Evolutionary conservation across 2,888 invertebrate genomes (phyloP).

Genomic region (Plebejus anna): DNA sequence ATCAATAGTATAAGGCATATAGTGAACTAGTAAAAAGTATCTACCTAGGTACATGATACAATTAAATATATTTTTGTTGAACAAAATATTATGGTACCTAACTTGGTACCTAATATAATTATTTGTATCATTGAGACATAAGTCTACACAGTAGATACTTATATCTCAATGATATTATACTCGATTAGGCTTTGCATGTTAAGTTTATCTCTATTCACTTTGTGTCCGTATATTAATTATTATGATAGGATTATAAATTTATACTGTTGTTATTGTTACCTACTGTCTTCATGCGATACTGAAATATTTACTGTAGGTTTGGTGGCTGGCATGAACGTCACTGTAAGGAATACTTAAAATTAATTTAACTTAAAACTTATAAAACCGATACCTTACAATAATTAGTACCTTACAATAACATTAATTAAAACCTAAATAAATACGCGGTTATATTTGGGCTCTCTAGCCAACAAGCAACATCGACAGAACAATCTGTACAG

Average conservation of each 20-base stretch:
- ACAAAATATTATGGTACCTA: no score
- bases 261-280: no score
- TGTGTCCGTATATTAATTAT: no score
- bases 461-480: conserved; percentile 46
- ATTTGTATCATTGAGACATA: no score
- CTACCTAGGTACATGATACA: background rate
- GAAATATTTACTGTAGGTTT: background rate
- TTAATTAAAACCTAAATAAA: background rate
- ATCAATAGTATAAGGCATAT: conserved; percentile 53
- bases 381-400: background rate
- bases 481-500: conserved; percentile 70
- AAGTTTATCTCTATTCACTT: background rate
- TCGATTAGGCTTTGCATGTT: conserved; percentile 29
- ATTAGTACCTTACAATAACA: background rate
- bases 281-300: background rate
- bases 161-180: background rate
- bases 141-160: no score
- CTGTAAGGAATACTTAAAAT: no score
- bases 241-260: no score
- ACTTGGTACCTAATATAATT: no score
- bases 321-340: no score
- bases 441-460: conserved; percentile 31
- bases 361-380: no score
- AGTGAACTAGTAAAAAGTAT: conserved; percentile 42
- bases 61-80: background rate